Base-by-base conservation (phyloP, 2,888 invertebrate species). In the Axea sp. region DNA sequence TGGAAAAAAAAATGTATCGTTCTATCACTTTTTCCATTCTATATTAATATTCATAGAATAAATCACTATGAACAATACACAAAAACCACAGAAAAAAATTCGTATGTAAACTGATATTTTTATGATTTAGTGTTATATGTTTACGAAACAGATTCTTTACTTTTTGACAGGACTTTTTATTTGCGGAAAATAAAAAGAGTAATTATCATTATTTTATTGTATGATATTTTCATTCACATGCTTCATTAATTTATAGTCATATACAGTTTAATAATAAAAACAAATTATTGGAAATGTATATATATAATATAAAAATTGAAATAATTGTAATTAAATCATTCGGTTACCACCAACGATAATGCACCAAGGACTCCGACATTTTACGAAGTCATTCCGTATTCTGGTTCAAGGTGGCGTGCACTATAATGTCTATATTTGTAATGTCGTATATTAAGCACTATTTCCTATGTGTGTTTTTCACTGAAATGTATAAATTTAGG, bases 361-460 rank as follows among this genome's bases (percentile, higher is more conserved):
- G 19, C 57, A 37, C 47, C 69, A 75, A 75, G 74, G 74, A 60
- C 74, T 53, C 8, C n/a, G 28, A 60, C 65, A 41, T 65, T 51
- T 14, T 17, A 43, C 59, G 14, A 51, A 74, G 53, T 74, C 57
- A 64, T 74, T 74, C 39, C 12, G 68, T 68, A 73, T 73, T 73
- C 68, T 73, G 68, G 73, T 73, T 73, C 73, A 73, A 73, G 73
- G 73, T 62, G 43, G 49, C 62, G 49, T 51, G 51, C 35, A 49
- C 67, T 68, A 62, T 62, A 62, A 65, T 67, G 67, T 62, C 73
- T 73, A 68, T 65, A 65, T 62, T 68, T 62, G 41, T 24, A 49
- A 57, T 67, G 24, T 24, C 49, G 49, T 57, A 37, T 62, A 73
- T 62, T 62, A 49, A 67, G 37, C 35, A 24, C 62, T 17, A 31